Conservation (phyloP, 1,140 invertebrate species). For the Aleiodes sp. region DNA sequence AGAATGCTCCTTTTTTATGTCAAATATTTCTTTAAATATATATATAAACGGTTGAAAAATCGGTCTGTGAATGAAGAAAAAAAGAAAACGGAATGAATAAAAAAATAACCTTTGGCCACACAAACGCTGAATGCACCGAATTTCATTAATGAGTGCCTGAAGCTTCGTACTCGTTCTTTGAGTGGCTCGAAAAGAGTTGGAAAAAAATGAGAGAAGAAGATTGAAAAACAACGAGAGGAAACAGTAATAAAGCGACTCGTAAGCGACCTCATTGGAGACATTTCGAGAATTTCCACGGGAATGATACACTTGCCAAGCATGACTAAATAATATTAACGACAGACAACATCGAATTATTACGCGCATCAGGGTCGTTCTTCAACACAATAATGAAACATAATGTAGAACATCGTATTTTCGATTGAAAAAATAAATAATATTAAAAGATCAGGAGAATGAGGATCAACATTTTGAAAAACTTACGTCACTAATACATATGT, state of each 20-base stretch:
- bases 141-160: slow-evolving; percentile 14
- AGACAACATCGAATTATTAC: background rate
- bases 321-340: slow-evolving; percentile 7
- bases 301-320: background rate
- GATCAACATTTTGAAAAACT: background rate
- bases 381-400: background rate
- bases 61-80: background rate
- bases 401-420: too few species aligned
- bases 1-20: too few species aligned
- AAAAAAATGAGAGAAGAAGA: background rate
- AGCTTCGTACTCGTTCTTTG: slow-evolving; percentile 13
- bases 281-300: background rate
- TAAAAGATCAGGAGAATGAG: background rate
- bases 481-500: background rate
- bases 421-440: background rate
- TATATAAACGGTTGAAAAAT: slow-evolving; percentile 19
- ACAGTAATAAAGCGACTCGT: background rate
- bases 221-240: background rate
- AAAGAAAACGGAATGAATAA: background rate
- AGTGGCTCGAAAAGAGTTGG: slow-evolving; percentile 3
- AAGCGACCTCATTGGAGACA: slow-evolving; percentile 13
- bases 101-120: background rate
- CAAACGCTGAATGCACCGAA: slow-evolving; percentile 8
- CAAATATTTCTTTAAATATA: background rate
- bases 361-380: slow-evolving; percentile 2